Evolutionary conservation across 2,113 vertebrate species (phyloP), one percentile per base, ranked within the genome.

Genomic region (Neolamprologus hecqui): DNA sequence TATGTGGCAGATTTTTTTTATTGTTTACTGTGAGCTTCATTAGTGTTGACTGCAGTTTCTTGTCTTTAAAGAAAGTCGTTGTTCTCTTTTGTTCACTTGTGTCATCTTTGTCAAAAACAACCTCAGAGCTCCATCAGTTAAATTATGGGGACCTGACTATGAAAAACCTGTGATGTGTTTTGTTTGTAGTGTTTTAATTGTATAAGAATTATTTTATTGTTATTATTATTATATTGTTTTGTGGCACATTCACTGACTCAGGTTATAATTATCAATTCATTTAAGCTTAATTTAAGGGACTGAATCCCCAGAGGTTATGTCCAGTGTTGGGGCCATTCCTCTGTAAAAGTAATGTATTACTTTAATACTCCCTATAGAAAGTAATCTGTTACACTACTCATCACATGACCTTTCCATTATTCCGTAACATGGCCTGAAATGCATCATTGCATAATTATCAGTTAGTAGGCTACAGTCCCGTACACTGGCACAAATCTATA

Each of bases 1-100:
- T 89, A 87, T 82, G 85, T 84, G 84, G 70, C 73, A 81, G 55
- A 55, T 81, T 57, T 14, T 77, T 86, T 14, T 80, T 21, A 54
- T 85, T 55, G 54, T 17, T 58, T 15, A 13, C 75, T 11, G 9
- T 26, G 6, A 77, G 55, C n/a, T 77, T 45, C 42, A 28, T 60
- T 47, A 60, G 4, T 65, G 26, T 58, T 35, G 70, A 47, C 14
- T 47, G 23, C 70, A 75, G 15, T 4, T 49, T 49, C 12, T 77
- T 31, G 45, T 11, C 45, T 51, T 8, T 49, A 31, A 31, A 77
- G 10, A 77, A 31, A 49, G 2, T 7, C 5, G 12, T 49, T 31
- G 42, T n/a, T 0, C 4, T 77, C 23, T 49, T 77, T 77, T 49
- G 23, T n/a, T 51, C 45, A 77, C 26, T 0, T 73, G 21, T 26